phyloP scores from a whole-genome alignment of 2,888 invertebrate genomes.

The Pharmacophagus antenor region DNA sequence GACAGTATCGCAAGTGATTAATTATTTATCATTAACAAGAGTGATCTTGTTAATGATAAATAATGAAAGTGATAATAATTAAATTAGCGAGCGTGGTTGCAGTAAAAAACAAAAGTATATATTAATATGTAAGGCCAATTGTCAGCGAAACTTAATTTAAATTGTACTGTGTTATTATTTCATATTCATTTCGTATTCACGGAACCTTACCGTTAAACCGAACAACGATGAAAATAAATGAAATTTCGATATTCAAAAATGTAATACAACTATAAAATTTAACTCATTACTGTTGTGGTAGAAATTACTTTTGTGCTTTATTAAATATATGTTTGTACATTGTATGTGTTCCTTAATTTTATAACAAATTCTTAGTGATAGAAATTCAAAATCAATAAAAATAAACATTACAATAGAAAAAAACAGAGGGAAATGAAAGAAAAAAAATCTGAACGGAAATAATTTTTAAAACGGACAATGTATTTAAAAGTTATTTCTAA shows the following conservation, averaged over 20 bases:
- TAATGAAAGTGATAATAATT: not conserved
- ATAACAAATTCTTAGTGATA: not conserved
- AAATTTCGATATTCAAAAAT: not conserved
- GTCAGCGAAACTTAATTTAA: not conserved
- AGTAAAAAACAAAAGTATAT: not conserved
- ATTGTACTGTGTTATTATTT: slow-evolving; percentile 11
- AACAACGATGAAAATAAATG: not conserved
- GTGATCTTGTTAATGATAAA: too few relatives aligned
- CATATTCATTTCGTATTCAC: slow-evolving; percentile 1
- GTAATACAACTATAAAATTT: not conserved
- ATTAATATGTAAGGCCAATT: not conserved
- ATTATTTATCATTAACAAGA: too few relatives aligned
- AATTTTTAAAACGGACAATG: too few relatives aligned
- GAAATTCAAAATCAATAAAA: not conserved
- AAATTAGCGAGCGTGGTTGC: not conserved
- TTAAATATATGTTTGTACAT: not conserved
- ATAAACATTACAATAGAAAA: not conserved
- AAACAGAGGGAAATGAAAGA: not conserved
- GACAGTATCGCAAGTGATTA: too few relatives aligned
- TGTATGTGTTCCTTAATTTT: not conserved
- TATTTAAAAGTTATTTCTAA: too few relatives aligned
- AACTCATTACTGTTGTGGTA: not conserved
- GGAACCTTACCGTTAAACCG: not conserved
- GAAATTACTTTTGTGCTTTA: not conserved
- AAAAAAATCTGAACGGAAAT: too few relatives aligned